phyloP scores from a whole-genome alignment of 1,140 invertebrate species.

The Polyergus mexicanus region DNA sequence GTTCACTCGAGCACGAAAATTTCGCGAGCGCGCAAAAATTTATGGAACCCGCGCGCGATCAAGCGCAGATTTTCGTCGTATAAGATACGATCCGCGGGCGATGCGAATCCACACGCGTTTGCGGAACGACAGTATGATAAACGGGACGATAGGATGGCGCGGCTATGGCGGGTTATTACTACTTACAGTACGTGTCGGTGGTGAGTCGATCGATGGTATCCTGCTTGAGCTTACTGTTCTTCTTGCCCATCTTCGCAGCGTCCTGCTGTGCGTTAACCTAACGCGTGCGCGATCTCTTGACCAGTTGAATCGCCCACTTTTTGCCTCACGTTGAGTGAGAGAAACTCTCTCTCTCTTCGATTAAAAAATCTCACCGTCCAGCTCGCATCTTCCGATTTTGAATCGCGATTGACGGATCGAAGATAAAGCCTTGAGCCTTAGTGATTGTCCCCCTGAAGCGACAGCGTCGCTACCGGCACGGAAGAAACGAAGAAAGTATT shows the following conservation, averaged over 20 bases:
- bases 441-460: neutral
- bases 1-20: conserved; percentile 32
- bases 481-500: conserved; percentile 15
- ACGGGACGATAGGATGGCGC: neutral
- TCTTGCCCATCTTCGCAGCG: conserved; percentile 88
- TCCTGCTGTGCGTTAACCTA: neutral
- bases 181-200: conserved; percentile 97
- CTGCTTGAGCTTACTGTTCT: conserved; percentile 97
- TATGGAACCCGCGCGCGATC: conserved; percentile 24
- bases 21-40: neutral
- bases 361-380: conserved; percentile 66
- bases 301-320: neutral
- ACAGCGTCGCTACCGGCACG: neutral
- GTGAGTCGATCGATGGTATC: conserved; percentile 96
- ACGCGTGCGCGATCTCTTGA: neutral
- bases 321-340: neutral
- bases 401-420: neutral
- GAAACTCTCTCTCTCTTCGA: neutral
- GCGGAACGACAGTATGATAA: neutral
- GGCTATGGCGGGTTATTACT: conserved; percentile 34
- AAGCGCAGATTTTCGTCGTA: neutral
- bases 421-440: neutral
- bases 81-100: neutral
- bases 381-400: conserved; percentile 65
- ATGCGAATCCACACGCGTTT: conserved; percentile 11